Evolutionary conservation across 2,888 invertebrate species (phyloP), one percentile per base, ranked within the genome.

Genomic region (Caenorhabditis doughertyi): DNA sequence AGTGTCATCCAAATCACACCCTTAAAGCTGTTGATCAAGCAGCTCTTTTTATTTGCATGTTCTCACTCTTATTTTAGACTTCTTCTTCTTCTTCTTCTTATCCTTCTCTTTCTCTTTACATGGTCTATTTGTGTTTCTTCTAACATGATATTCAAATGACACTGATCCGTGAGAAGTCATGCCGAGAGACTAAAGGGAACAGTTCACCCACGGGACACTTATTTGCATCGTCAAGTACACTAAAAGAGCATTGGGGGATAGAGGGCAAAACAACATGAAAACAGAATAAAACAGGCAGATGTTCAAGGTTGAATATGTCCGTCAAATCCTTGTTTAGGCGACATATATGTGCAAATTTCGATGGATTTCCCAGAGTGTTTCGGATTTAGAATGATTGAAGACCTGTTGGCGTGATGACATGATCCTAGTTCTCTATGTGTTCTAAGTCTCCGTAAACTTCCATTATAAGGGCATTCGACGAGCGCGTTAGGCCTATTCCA

Each of bases 211-310:
- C 7, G 3, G 53, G 25, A 62, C 73, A 62, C 73, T 64, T 64
- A 74, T 74, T 74, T 74, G 74, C 74, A 74, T 73, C 73, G 27
- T 73, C 73, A 73, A 73, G 73, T 73, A 64, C 56, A 73, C 73
- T 55, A 64, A 65, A 62, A 53, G 73, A 73, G 73, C 73, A 55
- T 44, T 49, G 49, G 21, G 73, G 0, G 62, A 39, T 35, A 72
- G 32, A 39, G 23, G 21, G 56, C 23, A 49, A 39, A 49, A 67
- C 56, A 65, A 58, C 44, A 58, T 58, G 39, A 58, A 56, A 56
- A 56, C 32, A 56, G n/a, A 16, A 8, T 32, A n/a, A 65, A 13
- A 18, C 11, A n/a, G 65, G 74, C 74, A 74, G 74, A 74, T 67
- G 74, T 74, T 67, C 74, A 74, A 74, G 74, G 74, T 55, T 74